These are phyloP conservation scores for Aphaenogaster ashmeadi DNA, from an alignment of 1,140 invertebrate genomes.

Conservation along the genomic window DNA sequence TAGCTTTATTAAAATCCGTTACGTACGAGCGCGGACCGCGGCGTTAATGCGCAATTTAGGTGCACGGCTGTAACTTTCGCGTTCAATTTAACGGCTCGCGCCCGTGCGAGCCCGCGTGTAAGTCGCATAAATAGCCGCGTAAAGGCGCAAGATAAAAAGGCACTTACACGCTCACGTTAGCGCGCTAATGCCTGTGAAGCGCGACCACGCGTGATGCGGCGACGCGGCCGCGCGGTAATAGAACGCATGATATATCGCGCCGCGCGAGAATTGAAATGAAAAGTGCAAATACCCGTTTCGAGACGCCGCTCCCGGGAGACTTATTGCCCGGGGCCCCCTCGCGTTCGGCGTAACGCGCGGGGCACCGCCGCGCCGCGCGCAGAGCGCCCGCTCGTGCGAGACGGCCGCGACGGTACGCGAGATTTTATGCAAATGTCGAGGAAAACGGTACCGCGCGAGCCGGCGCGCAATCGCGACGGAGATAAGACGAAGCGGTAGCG, in stretches of 20 bases:
- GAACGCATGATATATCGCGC: constrained; percentile 43
- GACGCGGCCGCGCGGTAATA: constrained; percentile 37
- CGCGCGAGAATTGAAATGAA: constrained; percentile 43
- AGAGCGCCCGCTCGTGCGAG: constrained; percentile 1
- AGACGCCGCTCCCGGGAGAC: constrained; percentile 43
- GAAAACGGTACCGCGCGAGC: constrained; percentile 64
- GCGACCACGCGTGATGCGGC: constrained; percentile 6
- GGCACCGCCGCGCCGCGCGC: not conserved
- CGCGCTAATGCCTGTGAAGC: constrained; percentile 39
- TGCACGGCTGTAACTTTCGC: constrained; percentile 47
- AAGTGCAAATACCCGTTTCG: constrained; percentile 41
- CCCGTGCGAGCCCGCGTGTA: not conserved
- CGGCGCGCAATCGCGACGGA: constrained; percentile 35
- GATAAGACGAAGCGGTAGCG: constrained; percentile 72
- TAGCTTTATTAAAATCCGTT: constrained; percentile 49
- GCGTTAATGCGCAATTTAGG: constrained; percentile 54
- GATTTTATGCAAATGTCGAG: constrained; percentile 61
- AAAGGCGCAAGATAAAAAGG: constrained; percentile 47
- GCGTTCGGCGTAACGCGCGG: constrained; percentile 6
- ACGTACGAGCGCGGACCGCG: not conserved
- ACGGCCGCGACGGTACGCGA: not conserved
- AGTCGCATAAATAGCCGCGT: constrained; percentile 46
- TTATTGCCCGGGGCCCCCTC: constrained; percentile 14
- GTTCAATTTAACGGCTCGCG: constrained; percentile 51
- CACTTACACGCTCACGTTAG: constrained; percentile 40